phyloP scores from a whole-genome alignment of 2,113 vertebrate genomes.

The Synchiropus splendidus region DNA sequence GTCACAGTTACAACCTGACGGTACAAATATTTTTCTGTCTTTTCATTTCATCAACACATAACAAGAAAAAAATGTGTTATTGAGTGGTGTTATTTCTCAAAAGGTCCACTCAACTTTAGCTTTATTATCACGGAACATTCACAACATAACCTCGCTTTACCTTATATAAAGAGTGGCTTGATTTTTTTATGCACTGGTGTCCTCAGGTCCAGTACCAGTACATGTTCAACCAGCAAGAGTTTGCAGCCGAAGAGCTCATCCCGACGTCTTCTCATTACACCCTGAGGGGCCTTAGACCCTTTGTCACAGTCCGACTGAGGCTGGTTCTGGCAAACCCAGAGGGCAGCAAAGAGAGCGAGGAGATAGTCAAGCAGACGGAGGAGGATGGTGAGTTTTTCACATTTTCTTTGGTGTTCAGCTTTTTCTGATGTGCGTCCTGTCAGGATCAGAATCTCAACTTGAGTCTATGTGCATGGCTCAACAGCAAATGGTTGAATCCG shows the following conservation, averaged over 20 bases:
- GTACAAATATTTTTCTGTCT: slow-evolving; percentile 29
- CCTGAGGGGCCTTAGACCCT: slow-evolving; percentile 82
- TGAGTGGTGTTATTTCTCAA: no score
- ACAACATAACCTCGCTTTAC: not conserved
- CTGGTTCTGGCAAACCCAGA: slow-evolving; percentile 90
- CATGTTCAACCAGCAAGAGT: slow-evolving; percentile 88
- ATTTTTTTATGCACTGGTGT: no score
- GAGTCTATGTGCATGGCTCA: no score
- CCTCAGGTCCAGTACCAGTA: slow-evolving; percentile 85
- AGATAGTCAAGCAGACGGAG: slow-evolving; percentile 90
- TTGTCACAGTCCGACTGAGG: slow-evolving; percentile 82
- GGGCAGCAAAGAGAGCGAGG: slow-evolving; percentile 90
- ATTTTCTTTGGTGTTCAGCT: not conserved
- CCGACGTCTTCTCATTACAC: slow-evolving; percentile 93
- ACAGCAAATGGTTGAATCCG: no score
- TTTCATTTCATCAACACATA: not conserved
- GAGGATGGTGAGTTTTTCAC: slow-evolving; percentile 75
- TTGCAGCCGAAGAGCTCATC: slow-evolving; percentile 83
- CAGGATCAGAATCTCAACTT: no score
- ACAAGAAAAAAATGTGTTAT: not conserved
- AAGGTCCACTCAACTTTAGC: no score
- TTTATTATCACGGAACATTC: not conserved
- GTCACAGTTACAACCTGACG: slow-evolving; percentile 95
- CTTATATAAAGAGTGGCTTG: no score
- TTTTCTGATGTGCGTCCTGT: no score